These are phyloP conservation scores for Propithecus deckenii DNA, from an alignment of 2,797 vertebrate genomes.

Conservation along the genomic window DNA sequence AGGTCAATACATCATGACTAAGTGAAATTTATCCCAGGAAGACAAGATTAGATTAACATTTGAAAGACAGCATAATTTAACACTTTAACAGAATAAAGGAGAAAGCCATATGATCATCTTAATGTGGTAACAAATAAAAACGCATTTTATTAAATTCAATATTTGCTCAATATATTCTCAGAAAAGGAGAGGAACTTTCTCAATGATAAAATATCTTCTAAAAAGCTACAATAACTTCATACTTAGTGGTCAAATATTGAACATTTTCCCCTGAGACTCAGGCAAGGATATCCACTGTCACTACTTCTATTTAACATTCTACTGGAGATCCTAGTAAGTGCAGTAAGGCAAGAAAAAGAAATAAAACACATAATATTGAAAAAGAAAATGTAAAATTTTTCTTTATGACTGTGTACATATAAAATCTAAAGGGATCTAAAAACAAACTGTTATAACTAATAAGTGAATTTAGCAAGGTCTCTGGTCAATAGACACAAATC, in stretches of 20 bases:
- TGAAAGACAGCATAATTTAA: background rate
- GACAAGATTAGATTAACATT: background rate
- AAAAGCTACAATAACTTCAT: background rate
- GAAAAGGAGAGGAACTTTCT: background rate
- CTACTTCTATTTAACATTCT: background rate
- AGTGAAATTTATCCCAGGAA: background rate
- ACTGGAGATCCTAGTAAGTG: background rate
- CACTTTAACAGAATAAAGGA: background rate
- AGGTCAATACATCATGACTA: background rate
- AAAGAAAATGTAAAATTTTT: background rate
- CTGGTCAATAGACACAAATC: background rate
- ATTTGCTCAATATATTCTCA: background rate
- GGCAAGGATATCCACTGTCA: background rate
- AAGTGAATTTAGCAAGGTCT: background rate
- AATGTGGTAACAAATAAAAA: background rate
- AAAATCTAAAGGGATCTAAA: background rate
- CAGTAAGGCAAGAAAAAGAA: background rate
- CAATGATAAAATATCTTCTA: background rate
- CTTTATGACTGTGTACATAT: background rate
- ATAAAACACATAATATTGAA: background rate
- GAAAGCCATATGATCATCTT: background rate
- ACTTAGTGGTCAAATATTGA: background rate
- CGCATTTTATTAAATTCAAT: background rate
- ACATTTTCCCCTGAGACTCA: background rate
- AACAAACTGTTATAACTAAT: background rate